These are phyloP conservation scores for Xenotilapia leptura DNA, from an alignment of 2,113 vertebrate species.

Conservation along the genomic window DNA sequence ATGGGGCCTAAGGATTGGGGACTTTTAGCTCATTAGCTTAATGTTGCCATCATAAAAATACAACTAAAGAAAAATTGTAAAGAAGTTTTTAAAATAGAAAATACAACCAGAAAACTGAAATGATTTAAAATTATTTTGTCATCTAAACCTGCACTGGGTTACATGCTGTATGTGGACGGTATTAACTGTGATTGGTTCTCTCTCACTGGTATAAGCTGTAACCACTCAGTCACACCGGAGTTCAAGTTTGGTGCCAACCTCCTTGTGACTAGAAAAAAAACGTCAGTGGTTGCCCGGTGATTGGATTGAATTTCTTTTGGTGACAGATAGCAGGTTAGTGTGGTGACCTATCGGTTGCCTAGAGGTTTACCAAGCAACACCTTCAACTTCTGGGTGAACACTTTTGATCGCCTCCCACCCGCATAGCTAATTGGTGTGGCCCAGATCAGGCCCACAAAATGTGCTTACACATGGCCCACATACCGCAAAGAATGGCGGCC, in stretches of 20 bases:
- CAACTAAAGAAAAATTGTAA: neutral
- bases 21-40: neutral
- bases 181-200: neutral
- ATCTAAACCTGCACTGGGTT: neutral
- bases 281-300: accelerated
- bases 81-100: neutral
- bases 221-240: neutral
- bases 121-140: neutral
- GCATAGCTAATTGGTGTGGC: accelerated
- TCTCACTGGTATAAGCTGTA: neutral
- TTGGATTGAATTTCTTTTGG: neutral
- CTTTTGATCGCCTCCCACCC: neutral
- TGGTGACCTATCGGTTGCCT: accelerated
- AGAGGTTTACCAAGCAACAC: neutral
- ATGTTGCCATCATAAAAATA: neutral
- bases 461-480: accelerated
- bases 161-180: accelerated
- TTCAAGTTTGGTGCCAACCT: accelerated
- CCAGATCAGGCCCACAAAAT: neutral
- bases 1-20: neutral
- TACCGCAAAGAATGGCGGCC: accelerated
- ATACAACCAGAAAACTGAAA: accelerated
- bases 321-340: neutral
- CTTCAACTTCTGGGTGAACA: neutral
- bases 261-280: accelerated